Percentiles rank a stretch among this genome's conserved stretches.
phyloP scores from a whole-genome alignment of 1,140 invertebrate genomes.

The Panonychus citri region DNA sequence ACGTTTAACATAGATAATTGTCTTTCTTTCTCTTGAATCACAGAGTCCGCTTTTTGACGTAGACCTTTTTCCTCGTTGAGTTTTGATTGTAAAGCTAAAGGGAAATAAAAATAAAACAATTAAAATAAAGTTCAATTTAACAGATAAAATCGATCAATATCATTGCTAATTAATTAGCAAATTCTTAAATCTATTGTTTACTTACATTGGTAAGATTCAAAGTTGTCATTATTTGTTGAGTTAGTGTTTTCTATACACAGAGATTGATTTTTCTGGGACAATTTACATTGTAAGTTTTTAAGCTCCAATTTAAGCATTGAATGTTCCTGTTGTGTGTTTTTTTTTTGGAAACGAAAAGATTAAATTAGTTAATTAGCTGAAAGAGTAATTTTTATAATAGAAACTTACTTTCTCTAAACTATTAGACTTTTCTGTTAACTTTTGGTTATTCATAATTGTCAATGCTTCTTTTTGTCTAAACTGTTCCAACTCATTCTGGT shows the following conservation, averaged over 20 bases:
- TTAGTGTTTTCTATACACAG: background rate
- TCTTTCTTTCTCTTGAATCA: conserved; percentile 67
- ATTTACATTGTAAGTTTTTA: conserved; percentile 57
- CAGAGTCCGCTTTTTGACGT: conserved; percentile 53
- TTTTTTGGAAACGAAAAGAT: too few species aligned
- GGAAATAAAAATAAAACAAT: background rate
- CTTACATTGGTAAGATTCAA: background rate
- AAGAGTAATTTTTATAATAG: too few species aligned
- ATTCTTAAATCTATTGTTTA: too few species aligned
- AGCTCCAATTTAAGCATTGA: conserved; percentile 62
- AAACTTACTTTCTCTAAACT: conserved; percentile 47
- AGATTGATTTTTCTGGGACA: conserved; percentile 45
- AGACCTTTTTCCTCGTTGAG: conserved; percentile 65
- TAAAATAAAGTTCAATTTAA: background rate
- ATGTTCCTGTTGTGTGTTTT: conserved; percentile 36
- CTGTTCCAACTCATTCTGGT: conserved; percentile 50
- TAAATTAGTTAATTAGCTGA: too few species aligned
- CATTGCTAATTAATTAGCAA: conserved; percentile 7
- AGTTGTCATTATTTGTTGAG: background rate
- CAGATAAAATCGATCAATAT: background rate
- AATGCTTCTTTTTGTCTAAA: conserved; percentile 42
- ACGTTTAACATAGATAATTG: conserved; percentile 80
- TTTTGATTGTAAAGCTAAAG: conserved; percentile 47
- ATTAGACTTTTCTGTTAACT: conserved; percentile 51
- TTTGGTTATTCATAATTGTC: conserved; percentile 45